Conservation (phyloP, 2,113 vertebrate species). For the Dasypus novemcinctus region DNA sequence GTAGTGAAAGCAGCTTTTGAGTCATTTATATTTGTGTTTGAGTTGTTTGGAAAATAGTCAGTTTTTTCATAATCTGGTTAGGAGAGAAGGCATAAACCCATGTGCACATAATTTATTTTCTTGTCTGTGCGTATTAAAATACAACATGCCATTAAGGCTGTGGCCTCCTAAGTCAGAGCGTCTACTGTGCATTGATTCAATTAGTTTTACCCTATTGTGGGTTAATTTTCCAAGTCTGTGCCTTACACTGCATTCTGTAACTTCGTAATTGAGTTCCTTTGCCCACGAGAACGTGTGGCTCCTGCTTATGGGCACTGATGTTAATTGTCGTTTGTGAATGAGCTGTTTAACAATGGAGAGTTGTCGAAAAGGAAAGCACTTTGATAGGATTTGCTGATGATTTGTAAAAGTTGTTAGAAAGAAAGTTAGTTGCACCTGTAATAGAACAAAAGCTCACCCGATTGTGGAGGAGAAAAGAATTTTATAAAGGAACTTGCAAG, state of each 20-base stretch:
- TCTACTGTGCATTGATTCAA: background rate
- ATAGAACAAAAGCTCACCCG: too few relatives aligned
- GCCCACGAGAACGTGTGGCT: slow-evolving; percentile 3
- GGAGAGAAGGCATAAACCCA: slow-evolving; percentile 30
- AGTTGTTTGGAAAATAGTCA: slow-evolving; percentile 49
- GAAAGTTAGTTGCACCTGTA: too few relatives aligned
- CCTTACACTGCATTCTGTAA: background rate
- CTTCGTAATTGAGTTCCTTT: slow-evolving; percentile 8
- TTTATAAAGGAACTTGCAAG: too few relatives aligned
- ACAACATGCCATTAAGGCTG: background rate
- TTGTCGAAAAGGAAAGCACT: slow-evolving; percentile 2
- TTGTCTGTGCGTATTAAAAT: slow-evolving; percentile 38
- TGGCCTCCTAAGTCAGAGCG: slow-evolving; percentile 4
- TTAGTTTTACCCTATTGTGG: slow-evolving; percentile 34
- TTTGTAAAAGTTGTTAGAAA: too few relatives aligned
- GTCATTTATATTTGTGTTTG: slow-evolving; percentile 51
- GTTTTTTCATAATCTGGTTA: slow-evolving; percentile 16
- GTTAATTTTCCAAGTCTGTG: slow-evolving; percentile 5
- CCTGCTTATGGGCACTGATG: background rate
- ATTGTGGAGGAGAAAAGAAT: too few relatives aligned
- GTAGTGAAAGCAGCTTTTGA: slow-evolving; percentile 56
- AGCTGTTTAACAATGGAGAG: background rate
- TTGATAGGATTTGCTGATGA: background rate
- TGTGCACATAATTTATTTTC: slow-evolving; percentile 23
- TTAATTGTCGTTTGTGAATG: slow-evolving; percentile 52